A percentile compares a stretch with the other conserved stretches of the same genome.
Evolutionary conservation across 2,888 invertebrate genomes (phyloP).

Genomic region (Lottia gigantea): DNA sequence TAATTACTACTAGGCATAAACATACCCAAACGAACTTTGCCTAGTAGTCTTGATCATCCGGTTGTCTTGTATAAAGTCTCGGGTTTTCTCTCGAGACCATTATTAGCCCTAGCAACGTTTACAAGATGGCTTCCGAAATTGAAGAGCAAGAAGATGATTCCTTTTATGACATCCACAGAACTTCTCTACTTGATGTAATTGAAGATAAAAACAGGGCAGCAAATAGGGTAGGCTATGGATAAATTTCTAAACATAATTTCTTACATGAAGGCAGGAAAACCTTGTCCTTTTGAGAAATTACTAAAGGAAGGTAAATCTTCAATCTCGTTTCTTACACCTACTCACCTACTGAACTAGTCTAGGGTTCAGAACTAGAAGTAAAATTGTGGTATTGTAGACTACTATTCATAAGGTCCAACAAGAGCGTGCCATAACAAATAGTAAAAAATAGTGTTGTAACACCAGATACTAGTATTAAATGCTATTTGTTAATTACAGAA

Average conservation of each 20-base stretch:
- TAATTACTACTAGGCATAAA: too few relatives aligned
- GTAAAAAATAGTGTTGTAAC: too few relatives aligned
- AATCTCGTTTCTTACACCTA: too few relatives aligned
- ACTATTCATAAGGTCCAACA: too few relatives aligned
- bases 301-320: too few relatives aligned
- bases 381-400: too few relatives aligned
- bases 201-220: constrained; percentile 59
- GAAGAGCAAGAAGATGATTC: constrained; percentile 53
- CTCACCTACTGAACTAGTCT: too few relatives aligned
- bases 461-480: neutral
- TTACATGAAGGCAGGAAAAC: too few relatives aligned
- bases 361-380: too few relatives aligned
- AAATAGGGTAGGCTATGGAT: constrained; percentile 48
- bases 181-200: constrained; percentile 58
- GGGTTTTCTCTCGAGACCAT: neutral
- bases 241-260: too few relatives aligned
- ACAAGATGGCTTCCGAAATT: constrained; percentile 59
- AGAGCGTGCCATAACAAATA: too few relatives aligned
- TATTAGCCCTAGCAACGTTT: constrained; percentile 39
- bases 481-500: constrained; percentile 52
- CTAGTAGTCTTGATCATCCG: neutral
- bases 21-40: neutral
- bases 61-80: neutral
- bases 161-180: constrained; percentile 48
- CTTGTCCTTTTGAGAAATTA: too few relatives aligned